Conservation (phyloP, 2,113 vertebrate genomes). For the Carlito syrichta region DNA sequence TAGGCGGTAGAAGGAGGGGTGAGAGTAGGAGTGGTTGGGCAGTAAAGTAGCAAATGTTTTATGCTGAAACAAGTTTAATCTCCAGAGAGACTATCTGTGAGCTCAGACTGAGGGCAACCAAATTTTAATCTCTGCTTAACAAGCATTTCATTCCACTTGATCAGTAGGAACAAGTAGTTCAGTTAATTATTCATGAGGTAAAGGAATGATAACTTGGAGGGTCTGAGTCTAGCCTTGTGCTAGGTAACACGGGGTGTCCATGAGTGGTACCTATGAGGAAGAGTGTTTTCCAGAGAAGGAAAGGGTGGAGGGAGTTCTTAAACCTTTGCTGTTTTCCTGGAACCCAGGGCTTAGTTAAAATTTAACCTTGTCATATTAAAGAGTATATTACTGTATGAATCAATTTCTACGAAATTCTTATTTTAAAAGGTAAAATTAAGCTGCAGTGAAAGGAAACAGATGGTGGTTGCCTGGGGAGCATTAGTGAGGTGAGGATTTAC, state of each 20-base stretch:
- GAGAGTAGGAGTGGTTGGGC: fast-evolving
- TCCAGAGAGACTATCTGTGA: neutral
- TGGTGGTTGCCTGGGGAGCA: too few species aligned
- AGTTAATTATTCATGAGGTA: neutral
- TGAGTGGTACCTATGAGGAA: neutral
- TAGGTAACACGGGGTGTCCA: fast-evolving
- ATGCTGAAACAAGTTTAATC: too few species aligned
- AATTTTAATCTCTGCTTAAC: neutral
- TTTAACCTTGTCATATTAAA: neutral
- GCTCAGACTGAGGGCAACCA: neutral
- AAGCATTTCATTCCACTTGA: neutral
- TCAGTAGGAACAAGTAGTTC: neutral
- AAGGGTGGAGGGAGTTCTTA: neutral
- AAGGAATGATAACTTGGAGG: neutral
- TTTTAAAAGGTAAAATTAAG: neutral
- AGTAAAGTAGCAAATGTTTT: fast-evolving
- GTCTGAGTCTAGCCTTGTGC: neutral
- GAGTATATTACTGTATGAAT: neutral
- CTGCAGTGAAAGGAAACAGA: neutral
- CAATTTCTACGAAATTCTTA: neutral
- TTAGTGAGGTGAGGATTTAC: too few species aligned
- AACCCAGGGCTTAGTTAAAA: neutral
- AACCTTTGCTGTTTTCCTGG: neutral
- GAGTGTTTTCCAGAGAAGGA: neutral
- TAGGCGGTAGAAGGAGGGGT: fast-evolving